A percentile compares a stretch with the other conserved stretches of the same genome.
Evolutionary conservation across 2,888 invertebrate species (phyloP).

Genomic region (Griposia aprilina): DNA sequence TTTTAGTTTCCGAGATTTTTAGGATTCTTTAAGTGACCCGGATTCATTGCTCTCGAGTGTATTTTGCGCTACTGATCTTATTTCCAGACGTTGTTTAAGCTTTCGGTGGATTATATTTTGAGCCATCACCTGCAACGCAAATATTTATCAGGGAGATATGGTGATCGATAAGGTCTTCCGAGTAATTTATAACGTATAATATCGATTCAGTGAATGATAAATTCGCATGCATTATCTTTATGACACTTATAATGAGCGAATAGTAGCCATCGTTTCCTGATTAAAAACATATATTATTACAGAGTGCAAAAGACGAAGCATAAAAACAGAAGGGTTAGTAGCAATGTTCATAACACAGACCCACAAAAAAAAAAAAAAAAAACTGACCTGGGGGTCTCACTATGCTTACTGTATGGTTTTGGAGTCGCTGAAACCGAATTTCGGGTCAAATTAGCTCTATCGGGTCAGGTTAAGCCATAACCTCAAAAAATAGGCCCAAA

Average conservation of each 20-base stretch:
- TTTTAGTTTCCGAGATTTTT: no score
- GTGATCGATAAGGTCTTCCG: conserved; percentile 12
- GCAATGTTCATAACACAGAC: no score
- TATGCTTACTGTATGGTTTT: no score
- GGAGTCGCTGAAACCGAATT: no score
- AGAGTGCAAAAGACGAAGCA: neutral
- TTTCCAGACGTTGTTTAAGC: neutral
- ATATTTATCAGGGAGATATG: conserved; percentile 15
- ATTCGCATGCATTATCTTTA: conserved; percentile 21
- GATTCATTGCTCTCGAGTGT: no score
- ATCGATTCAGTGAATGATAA: conserved; percentile 14
- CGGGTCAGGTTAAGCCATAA: no score
- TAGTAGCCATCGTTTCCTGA: neutral
- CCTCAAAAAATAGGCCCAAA: no score
- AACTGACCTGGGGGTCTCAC: no score
- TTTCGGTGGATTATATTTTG: neutral
- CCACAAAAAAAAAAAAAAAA: no score
- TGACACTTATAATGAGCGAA: neutral
- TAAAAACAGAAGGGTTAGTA: neutral
- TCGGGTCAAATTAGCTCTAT: no score
- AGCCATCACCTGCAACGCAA: neutral
- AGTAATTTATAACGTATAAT: conserved; percentile 16
- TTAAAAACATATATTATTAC: neutral
- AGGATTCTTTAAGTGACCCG: no score
- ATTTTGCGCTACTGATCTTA: neutral